Evolutionary conservation across 2,113 vertebrate species (phyloP), one percentile per base, ranked within the genome.

Genomic region (Carassius auratus): DNA sequence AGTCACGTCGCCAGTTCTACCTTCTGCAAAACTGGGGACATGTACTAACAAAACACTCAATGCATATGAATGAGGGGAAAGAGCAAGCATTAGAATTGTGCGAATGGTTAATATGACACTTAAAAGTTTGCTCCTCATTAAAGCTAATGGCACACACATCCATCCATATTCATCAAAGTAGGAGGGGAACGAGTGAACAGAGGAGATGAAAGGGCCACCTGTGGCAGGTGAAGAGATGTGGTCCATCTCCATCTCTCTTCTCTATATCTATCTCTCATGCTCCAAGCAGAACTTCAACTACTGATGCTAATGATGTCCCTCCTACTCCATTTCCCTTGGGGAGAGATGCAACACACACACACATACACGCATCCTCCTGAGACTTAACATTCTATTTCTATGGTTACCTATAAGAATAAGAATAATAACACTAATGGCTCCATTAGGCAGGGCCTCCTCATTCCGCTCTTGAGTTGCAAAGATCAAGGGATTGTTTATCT

Each of bases 161-260:
- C 89, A 87, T 92, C 85, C 81, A 92, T 94, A 92, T 92, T 94
- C 92, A 92, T 91, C 89, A 85, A 80, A 64, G 64, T 69, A 61
- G 42, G 85, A 84, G 85, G 26, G n/a, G 88, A 86, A 84, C 52
- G 68, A 59, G 79, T 73, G 77, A 61, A 86, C 79, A 42, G 77
- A 36, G 55, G 55, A 88, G 92, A 93, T 94, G 90, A 94, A 93
- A 93, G 91, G 87, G 85, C 85, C 92, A 94, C 93, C 93, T 94
- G 92, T 91, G 91, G 90, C 91, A 91, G 92, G 91, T 93, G 91
- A 91, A 92, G 91, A 90, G 91, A 81, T 89, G 78, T 33, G 61
- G 66, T 81, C 52, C 42, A 84, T n/a, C n/a, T n/a, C n/a, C n/a
- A n/a, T 87, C 52, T 69, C 66, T 69, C 66, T 71, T 81, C 86